phyloP scores from a whole-genome alignment of 2,888 invertebrate genomes.

The Leptinotarsa tumamoca region DNA sequence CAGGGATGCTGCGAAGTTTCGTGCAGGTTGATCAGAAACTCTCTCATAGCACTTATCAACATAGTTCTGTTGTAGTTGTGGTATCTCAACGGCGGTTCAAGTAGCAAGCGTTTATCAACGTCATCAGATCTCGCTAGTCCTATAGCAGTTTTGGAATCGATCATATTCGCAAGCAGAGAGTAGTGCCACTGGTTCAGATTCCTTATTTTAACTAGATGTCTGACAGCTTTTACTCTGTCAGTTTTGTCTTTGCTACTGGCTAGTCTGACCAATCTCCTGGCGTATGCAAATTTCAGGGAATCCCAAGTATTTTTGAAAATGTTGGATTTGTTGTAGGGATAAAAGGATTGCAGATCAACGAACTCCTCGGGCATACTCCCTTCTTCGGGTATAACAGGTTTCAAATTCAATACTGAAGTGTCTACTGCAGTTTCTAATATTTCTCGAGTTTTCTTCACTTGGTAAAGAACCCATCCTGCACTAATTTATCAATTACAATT shows the following conservation, averaged over 20 bases:
- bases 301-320: constrained; percentile 51
- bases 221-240: constrained; percentile 75
- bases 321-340: constrained; percentile 44
- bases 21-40: constrained; percentile 65
- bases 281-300: constrained; percentile 63
- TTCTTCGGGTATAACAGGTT: constrained; percentile 50
- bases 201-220: constrained; percentile 75
- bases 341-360: constrained; percentile 48
- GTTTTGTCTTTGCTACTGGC: constrained; percentile 74
- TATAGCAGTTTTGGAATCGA: constrained; percentile 81
- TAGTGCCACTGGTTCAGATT: constrained; percentile 69
- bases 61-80: constrained; percentile 59
- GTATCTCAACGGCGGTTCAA: constrained; percentile 72
- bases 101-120: constrained; percentile 80
- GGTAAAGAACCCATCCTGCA: constrained; percentile 60
- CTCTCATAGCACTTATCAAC: constrained; percentile 63
- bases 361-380: constrained; percentile 47
- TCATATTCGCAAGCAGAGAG: constrained; percentile 80
- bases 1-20: constrained; percentile 66
- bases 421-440: constrained; percentile 61
- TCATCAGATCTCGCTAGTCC: constrained; percentile 79
- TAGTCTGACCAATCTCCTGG: constrained; percentile 75
- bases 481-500: constrained; percentile 46
- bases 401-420: constrained; percentile 58
- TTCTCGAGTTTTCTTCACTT: constrained; percentile 58